phyloP scores from a whole-genome alignment of 2,797 vertebrate species.

The Eleutherodactylus coqui region DNA sequence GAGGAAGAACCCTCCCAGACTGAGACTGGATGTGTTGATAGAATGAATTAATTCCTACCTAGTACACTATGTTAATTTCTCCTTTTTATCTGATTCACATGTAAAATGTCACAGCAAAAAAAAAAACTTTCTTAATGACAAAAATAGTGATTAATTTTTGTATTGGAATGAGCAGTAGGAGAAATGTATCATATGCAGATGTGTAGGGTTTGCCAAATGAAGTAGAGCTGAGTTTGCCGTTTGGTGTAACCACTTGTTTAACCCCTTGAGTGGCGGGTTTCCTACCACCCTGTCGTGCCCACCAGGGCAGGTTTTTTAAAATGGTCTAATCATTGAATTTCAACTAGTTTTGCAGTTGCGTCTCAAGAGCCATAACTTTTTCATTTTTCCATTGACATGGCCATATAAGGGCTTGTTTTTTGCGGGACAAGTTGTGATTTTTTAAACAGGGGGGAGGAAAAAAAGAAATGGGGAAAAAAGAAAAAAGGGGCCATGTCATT shows the following conservation, averaged over 20 bases:
- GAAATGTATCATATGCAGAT: not conserved
- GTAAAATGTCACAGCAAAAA: not conserved
- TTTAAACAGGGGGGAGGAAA: too few species aligned
- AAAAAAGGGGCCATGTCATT: too few species aligned
- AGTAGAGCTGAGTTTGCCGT: not conserved
- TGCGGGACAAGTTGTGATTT: too few species aligned
- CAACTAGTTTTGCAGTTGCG: too few species aligned
- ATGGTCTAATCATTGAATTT: too few species aligned
- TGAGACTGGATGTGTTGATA: not conserved
- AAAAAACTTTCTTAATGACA: not conserved
- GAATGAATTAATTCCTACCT: not conserved
- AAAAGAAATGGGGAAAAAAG: too few species aligned
- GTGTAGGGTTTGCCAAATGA: not conserved
- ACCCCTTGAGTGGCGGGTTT: too few species aligned
- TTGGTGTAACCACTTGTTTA: not conserved
- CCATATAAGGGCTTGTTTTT: too few species aligned
- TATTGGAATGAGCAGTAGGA: not conserved
- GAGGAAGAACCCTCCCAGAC: not conserved
- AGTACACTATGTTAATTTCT: not conserved
- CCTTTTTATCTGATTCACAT: not conserved
- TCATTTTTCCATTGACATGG: too few species aligned
- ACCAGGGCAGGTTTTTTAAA: too few species aligned
- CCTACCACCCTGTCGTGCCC: too few species aligned
- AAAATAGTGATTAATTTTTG: not conserved
- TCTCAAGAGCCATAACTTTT: too few species aligned